Evolutionary conservation across 2,797 vertebrate species (phyloP), one percentile per base, ranked within the genome.

Genomic region (Monodelphis domestica): DNA sequence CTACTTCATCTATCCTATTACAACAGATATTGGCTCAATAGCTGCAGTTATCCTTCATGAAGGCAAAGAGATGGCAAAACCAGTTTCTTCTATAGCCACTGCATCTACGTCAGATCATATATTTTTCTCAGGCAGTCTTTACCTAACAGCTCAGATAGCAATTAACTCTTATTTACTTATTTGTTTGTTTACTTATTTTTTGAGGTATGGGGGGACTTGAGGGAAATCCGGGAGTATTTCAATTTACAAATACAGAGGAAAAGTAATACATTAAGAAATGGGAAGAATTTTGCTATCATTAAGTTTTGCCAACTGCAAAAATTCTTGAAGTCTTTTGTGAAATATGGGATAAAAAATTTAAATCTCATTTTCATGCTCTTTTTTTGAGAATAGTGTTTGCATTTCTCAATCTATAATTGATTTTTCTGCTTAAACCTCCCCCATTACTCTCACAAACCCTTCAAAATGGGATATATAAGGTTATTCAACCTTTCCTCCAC

Each of bases 261-360:
- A 63, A 63, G 63, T 63, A 33, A 38, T 96, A 90, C 90, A 84
- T 63, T 91, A 70, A 93, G 54, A 91, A 91, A 52, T 30, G 26
- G 38, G 70, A 78, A 92, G 50, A 57, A 92, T 45, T 45, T 93
- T 30, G 10, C 50, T 90, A 12, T 89, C 63, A 54, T 87, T 93
- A 89, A 87, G 87, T 91, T 21, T 59, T 52, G 17, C 89, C n/a
- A 4, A 63, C 12, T 57, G 33, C 38, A 90, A 53, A 78, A 53
- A 91, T 3, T 78, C 30, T 63, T 33, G 57, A 92, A 63, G 57
- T 59, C 30, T 59, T 59, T 59, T 59, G 30, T 59, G 57, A 33
- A 59, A 30, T 63, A 63, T 33, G 14, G 57, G 57, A 63, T 63
- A n/a, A 63, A 30, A 63, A 14, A 33, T 59, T 33, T 15, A n/a